These are phyloP conservation scores for Amblyopsis rosae DNA, from an alignment of 2,113 vertebrate species.

Conservation along the genomic window DNA sequence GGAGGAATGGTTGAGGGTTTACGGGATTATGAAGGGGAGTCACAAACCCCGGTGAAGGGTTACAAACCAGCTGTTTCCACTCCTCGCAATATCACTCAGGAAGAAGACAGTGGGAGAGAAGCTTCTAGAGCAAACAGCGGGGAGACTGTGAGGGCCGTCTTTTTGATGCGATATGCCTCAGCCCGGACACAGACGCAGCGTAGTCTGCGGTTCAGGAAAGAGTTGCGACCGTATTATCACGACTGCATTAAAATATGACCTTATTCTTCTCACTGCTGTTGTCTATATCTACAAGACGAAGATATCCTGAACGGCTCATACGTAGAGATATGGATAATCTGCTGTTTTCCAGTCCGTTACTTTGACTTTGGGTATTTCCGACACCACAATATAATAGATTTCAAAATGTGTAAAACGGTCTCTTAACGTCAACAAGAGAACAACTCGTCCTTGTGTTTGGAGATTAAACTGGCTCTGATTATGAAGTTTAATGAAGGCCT, in stretches of 20 bases:
- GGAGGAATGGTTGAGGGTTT: conserved; percentile 14
- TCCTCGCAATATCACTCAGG: conserved; percentile 23
- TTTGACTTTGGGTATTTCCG: conserved; percentile 6
- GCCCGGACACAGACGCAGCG: neutral
- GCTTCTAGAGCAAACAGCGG: neutral
- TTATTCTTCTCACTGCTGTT: neutral
- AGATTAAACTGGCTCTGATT: conserved; percentile 25
- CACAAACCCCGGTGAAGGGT: conserved; percentile 31
- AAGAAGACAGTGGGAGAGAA: conserved; percentile 3
- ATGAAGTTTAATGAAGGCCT: conserved; percentile 12
- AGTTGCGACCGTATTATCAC: too few relatives aligned
- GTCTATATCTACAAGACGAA: conserved; percentile 1
- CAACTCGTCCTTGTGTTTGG: conserved; percentile 14
- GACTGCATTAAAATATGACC: neutral
- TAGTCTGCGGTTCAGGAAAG: neutral
- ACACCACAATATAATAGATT: too few relatives aligned
- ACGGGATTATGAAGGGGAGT: conserved; percentile 30
- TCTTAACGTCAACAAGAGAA: conserved; percentile 19
- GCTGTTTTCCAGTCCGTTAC: conserved; percentile 25
- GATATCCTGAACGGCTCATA: conserved; percentile 1
- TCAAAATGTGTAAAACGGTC: neutral
- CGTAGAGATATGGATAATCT: conserved; percentile 30
- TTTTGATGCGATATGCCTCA: too few relatives aligned
- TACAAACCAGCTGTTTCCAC: conserved; percentile 52
- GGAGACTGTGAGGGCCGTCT: neutral